Conservation (phyloP, 2,888 invertebrate genomes). For the Argyresthia goedartella region DNA sequence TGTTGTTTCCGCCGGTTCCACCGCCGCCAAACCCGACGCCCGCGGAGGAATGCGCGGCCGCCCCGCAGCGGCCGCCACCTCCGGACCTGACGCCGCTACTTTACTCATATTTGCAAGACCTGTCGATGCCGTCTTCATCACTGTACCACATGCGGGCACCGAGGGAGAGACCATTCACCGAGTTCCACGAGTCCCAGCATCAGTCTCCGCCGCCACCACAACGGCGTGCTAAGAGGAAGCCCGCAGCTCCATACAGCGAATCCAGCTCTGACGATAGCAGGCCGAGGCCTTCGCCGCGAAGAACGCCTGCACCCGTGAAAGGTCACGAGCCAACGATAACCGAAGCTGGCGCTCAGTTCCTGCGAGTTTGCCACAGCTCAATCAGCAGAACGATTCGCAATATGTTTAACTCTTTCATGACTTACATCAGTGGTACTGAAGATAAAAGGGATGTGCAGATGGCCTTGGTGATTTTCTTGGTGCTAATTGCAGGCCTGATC, state of each 20-base stretch:
- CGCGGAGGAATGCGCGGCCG: conserved; percentile 30
- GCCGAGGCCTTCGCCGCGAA: conserved; percentile 48
- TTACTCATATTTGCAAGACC: conserved; percentile 67
- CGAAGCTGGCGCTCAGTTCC: conserved; percentile 78
- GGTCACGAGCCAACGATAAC: conserved; percentile 75
- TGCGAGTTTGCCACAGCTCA: conserved; percentile 77
- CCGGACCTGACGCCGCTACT: conserved; percentile 58
- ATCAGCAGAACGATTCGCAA: conserved; percentile 76
- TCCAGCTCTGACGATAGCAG: conserved; percentile 65
- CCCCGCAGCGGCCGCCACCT: conserved; percentile 60
- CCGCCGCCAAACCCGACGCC: conserved; percentile 21
- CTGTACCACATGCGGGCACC: conserved; percentile 54
- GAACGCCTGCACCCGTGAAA: conserved; percentile 44
- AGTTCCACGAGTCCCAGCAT: conserved; percentile 41
- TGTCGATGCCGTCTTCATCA: conserved; percentile 57
- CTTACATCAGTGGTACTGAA: conserved; percentile 73
- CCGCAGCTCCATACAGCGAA: conserved; percentile 47
- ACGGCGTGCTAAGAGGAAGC: conserved; percentile 56
- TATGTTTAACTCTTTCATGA: conserved; percentile 75
- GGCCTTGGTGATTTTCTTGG: conserved; percentile 82
- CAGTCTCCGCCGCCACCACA: conserved; percentile 50
- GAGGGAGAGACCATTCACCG: conserved; percentile 41
- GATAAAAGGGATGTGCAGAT: conserved; percentile 81
- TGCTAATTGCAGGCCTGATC: conserved; percentile 82
- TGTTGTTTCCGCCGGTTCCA: conserved; percentile 14